phyloP scores from a whole-genome alignment of 2,113 vertebrate genomes.

The Carassius auratus region DNA sequence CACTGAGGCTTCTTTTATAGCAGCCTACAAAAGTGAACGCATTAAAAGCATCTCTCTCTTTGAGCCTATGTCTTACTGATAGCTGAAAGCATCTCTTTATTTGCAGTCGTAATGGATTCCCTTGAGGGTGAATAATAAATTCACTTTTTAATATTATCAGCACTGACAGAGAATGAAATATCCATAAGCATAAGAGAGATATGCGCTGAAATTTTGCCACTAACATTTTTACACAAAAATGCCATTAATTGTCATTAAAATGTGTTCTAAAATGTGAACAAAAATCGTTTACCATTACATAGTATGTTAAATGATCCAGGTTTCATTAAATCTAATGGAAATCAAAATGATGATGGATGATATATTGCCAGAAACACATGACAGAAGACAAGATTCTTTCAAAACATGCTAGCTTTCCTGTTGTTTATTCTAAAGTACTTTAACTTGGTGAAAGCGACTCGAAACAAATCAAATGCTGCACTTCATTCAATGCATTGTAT shows the following conservation, averaged over 20 bases:
- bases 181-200: not conserved
- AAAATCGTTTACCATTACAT: not conserved
- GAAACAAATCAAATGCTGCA: not conserved
- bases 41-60: conserved; percentile 59
- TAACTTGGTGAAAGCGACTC: not conserved
- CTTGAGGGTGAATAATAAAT: not conserved
- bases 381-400: not conserved
- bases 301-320: not conserved
- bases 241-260: not conserved
- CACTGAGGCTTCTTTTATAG: conserved; percentile 47
- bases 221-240: not conserved
- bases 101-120: conserved; percentile 48
- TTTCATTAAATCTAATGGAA: not conserved
- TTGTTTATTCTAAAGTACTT: not conserved
- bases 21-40: conserved; percentile 48
- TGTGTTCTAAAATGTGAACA: not conserved
- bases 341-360: not conserved
- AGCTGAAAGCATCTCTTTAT: conserved; percentile 48
- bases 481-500: conserved; percentile 1
- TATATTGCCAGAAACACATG: not conserved
- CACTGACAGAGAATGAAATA: not conserved
- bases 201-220: not conserved
- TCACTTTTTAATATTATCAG: not conserved
- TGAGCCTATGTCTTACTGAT: not conserved
- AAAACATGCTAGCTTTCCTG: not conserved